These are phyloP conservation scores for Ostrea denselamellosa DNA, from an alignment of 1,140 invertebrate species.

Conservation along the genomic window DNA sequence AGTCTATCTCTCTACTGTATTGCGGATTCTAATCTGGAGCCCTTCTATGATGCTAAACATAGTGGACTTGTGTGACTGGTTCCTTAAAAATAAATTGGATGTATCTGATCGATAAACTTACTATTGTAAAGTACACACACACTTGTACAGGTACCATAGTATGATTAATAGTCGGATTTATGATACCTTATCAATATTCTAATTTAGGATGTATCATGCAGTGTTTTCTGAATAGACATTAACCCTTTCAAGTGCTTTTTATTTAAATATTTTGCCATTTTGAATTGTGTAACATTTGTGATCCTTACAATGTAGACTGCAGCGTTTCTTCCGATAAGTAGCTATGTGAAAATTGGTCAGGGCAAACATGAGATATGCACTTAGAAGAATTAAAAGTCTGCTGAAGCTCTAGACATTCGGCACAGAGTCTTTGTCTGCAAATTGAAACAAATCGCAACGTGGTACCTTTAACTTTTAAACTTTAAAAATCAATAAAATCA, in stretches of 20 bases:
- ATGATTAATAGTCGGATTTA: neutral
- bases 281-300: neutral
- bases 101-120: neutral
- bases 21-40: constrained; percentile 5
- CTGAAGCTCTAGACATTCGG: neutral
- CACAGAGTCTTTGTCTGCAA: neutral
- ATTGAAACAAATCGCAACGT: constrained; percentile 7
- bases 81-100: neutral
- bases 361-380: neutral
- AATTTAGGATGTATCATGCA: neutral
- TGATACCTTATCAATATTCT: neutral
- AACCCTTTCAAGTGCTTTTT: too few species aligned
- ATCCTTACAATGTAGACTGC: neutral
- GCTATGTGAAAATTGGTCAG: constrained; percentile 7
- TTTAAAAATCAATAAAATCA: constrained; percentile 22
- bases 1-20: neutral
- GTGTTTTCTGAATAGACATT: neutral
- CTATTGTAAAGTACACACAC: neutral
- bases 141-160: neutral
- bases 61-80: neutral
- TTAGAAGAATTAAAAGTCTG: neutral
- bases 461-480: constrained; percentile 32
- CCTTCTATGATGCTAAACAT: neutral
- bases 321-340: neutral
- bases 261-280: neutral